A percentile compares a stretch with the other conserved stretches of the same genome.
These are phyloP conservation scores for Antheraea yamamai DNA, from an alignment of 2,888 invertebrate species.

Conservation along the genomic window DNA sequence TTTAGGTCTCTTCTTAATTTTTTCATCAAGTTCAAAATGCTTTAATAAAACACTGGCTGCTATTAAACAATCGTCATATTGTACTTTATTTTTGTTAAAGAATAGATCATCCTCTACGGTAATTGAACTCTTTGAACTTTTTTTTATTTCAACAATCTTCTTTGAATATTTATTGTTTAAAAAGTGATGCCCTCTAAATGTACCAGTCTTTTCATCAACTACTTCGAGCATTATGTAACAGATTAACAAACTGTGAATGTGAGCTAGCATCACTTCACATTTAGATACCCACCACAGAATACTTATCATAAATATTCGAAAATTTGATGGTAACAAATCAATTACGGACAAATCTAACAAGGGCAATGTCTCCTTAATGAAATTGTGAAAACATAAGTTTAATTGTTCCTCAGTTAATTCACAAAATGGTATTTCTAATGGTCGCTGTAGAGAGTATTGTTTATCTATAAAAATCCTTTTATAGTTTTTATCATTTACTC, in stretches of 20 bases:
- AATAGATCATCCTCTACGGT: constrained; percentile 45
- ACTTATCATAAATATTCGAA: constrained; percentile 82
- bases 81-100: constrained; percentile 76
- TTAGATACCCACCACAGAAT: constrained; percentile 83
- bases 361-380: constrained; percentile 70
- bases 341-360: constrained; percentile 58
- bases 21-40: constrained; percentile 82
- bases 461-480: constrained; percentile 52
- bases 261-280: constrained; percentile 64
- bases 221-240: constrained; percentile 81
- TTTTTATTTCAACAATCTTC: constrained; percentile 59
- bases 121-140: constrained; percentile 27
- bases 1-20: constrained; percentile 77
- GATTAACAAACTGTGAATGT: constrained; percentile 82
- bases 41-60: constrained; percentile 82
- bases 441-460: constrained; percentile 49
- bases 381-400: constrained; percentile 67
- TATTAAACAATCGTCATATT: constrained; percentile 81
- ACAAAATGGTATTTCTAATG: constrained; percentile 45
- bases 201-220: constrained; percentile 82
- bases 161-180: constrained; percentile 74
- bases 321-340: constrained; percentile 76
- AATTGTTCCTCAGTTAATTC: constrained; percentile 54
- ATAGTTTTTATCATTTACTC: constrained; percentile 58
- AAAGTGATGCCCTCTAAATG: constrained; percentile 68